Evolutionary conservation across 2,888 invertebrate genomes (phyloP), one percentile per base, ranked within the genome.

Genomic region (Erebia ligea): DNA sequence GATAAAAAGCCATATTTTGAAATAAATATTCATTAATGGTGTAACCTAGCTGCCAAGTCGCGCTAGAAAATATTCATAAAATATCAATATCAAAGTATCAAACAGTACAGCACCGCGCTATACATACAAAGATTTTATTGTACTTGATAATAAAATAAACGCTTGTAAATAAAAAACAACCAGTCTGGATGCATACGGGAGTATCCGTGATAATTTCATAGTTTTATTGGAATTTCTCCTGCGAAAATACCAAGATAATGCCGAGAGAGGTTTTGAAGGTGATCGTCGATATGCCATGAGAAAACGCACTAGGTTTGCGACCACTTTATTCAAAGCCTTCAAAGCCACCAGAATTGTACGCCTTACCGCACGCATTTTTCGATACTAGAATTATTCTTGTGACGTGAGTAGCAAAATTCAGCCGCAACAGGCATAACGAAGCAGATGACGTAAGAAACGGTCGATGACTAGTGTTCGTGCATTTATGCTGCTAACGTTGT

Each of bases 201-300:
- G 81, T 84, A 82, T 81, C 78, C 81, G 86, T 83, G 85, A 88
- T 89, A 89, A 89, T 89, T 86, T 92, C 83, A 92, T 91, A 90
- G 91, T 91, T 92, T 91, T 92, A 92, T 92, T 86, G 84, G 85
- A 81, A 84, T 85, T 81, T 81, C 79, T 79, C 78, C 69, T 76
- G 78, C 82, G 78, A 82, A 81, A 88, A 87, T 87, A 90, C 85
- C 17, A 54, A 19, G 50, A 50, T 11, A 11, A 45, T 13, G 13
- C 45, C 45, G 84, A 87, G 84, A 84, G 86, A 85, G 81, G 80
- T 40, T 79, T 76, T 75, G 76, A 74, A 74, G 3, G 45, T 45
- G 45, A 45, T 45, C 13, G 45, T 13, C 11, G 11, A 45, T 13
- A 45, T 11, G 45, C 50, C 50, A n/a, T 50, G n/a, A 50, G 13